Conservation (phyloP, 2,888 invertebrate genomes). For the Drosophila multiciliata region DNA sequence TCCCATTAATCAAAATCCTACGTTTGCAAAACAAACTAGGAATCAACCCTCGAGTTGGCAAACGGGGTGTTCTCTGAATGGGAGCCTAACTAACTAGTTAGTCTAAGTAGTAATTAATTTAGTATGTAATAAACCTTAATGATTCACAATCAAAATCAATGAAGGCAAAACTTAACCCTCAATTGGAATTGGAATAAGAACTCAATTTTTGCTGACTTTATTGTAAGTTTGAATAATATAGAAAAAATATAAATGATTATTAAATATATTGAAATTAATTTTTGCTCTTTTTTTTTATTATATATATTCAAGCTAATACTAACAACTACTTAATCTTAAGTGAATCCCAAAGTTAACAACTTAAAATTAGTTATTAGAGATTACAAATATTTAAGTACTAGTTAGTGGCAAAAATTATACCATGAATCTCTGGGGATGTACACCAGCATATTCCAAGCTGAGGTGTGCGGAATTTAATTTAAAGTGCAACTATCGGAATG, state of each 20-base stretch:
- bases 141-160: background rate
- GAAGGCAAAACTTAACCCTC: background rate
- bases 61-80: background rate
- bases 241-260: background rate
- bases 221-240: background rate
- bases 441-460: too few relatives aligned
- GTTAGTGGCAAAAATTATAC: too few relatives aligned
- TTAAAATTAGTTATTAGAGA: too few relatives aligned
- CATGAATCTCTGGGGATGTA: too few relatives aligned
- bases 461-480: too few relatives aligned
- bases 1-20: conserved; percentile 47
- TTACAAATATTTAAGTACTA: too few relatives aligned
- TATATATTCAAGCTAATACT: background rate
- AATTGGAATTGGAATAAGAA: background rate
- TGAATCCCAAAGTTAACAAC: too few relatives aligned
- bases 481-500: too few relatives aligned
- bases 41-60: background rate
- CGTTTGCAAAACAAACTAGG: conserved; percentile 16
- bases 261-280: too few relatives aligned
- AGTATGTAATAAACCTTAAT: background rate
- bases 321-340: too few relatives aligned
- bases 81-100: background rate
- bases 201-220: background rate
- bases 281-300: background rate
- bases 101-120: conserved; percentile 10